phyloP scores from a whole-genome alignment of 2,113 vertebrate genomes.

The Apteryx owenii region DNA sequence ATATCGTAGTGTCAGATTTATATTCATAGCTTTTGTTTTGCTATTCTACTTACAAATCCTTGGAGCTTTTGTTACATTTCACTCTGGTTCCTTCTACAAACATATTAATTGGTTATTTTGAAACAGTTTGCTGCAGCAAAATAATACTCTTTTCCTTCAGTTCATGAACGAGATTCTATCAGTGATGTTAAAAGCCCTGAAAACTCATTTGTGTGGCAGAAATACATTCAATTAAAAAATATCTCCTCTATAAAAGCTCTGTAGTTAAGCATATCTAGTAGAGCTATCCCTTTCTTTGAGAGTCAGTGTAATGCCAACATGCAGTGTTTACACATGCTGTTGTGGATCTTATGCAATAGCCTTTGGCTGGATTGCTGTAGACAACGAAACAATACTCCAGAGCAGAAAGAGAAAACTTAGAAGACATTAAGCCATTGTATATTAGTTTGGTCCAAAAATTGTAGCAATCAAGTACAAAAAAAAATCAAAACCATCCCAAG shows the following conservation, averaged over 20 bases:
- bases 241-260: not conserved
- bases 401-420: not conserved
- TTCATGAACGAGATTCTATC: not conserved
- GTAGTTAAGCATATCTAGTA: not conserved
- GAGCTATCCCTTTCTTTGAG: not conserved
- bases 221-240: not conserved
- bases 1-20: not conserved
- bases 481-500: not conserved
- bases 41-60: not conserved
- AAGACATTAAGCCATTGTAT: not conserved
- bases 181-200: not conserved
- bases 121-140: not conserved
- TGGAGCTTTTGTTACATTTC: not conserved
- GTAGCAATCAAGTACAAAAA: not conserved
- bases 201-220: not conserved
- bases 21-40: not conserved
- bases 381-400: fast-evolving
- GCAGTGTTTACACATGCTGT: not conserved
- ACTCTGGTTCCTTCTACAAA: not conserved
- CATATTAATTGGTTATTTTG: not conserved
- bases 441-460: not conserved
- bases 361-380: not conserved
- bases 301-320: not conserved
- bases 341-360: not conserved
- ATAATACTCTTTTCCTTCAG: not conserved